These are phyloP conservation scores for Lipotes vexillifer DNA, from an alignment of 2,113 vertebrate species.

Conservation along the genomic window DNA sequence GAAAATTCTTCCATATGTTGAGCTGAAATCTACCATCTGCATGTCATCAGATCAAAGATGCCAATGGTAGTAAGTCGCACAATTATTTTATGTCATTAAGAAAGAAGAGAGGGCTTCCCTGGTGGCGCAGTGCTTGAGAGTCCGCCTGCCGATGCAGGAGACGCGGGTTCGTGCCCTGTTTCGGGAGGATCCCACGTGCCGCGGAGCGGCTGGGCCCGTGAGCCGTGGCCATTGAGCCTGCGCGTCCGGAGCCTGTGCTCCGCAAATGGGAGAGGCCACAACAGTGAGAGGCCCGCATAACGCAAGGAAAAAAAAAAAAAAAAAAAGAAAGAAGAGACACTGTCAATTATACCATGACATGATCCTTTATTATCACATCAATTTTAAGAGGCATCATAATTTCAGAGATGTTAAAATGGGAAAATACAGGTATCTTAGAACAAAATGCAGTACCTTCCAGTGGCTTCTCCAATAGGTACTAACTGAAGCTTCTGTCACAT, in stretches of 20 bases:
- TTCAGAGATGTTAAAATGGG: not conserved
- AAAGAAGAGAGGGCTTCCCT: slow-evolving; percentile 9
- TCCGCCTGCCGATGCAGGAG: too few relatives aligned
- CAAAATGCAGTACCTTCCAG: not conserved
- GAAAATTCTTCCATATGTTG: slow-evolving; percentile 18
- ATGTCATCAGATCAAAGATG: not conserved
- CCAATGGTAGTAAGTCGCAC: not conserved
- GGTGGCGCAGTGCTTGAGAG: too few relatives aligned
- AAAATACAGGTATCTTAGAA: not conserved
- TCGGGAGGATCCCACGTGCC: too few relatives aligned
- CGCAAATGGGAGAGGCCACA: too few relatives aligned
- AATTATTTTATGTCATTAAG: not conserved
- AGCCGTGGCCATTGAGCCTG: too few relatives aligned
- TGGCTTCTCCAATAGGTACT: not conserved
- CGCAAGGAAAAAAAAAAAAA: too few relatives aligned
- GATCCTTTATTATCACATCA: not conserved
- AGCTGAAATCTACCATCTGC: slow-evolving; percentile 15
- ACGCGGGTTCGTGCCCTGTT: too few relatives aligned
- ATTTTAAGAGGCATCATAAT: not conserved
- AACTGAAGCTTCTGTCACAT: not conserved
- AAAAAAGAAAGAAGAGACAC: not conserved
- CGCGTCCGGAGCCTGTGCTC: too few relatives aligned
- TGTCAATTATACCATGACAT: not conserved
- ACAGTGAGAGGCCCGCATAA: too few relatives aligned
- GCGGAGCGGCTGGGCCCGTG: too few relatives aligned